Conservation (phyloP, 2,797 vertebrate species). For the Paedocypris micromegethes region DNA sequence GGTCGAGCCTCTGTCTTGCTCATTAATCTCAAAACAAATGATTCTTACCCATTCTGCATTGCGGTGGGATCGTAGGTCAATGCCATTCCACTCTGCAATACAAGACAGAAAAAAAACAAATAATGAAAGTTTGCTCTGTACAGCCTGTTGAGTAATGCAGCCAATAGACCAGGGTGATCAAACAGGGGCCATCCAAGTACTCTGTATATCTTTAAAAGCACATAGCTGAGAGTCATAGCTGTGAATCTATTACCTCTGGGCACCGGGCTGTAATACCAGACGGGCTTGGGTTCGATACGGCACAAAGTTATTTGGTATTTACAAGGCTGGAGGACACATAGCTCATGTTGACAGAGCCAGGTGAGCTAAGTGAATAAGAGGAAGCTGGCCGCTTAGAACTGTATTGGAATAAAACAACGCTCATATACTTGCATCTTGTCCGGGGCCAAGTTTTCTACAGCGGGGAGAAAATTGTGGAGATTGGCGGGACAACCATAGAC, state of each 20-base stretch:
- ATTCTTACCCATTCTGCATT: constrained; percentile 95
- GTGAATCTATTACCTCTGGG: constrained; percentile 44
- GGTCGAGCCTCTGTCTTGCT: too few species aligned
- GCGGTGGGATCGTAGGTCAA: constrained; percentile 92
- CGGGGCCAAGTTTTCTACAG: constrained; percentile 33
- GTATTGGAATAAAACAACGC: constrained; percentile 40
- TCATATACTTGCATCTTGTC: constrained; percentile 38
- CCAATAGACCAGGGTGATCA: constrained; percentile 38
- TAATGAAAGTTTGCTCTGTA: constrained; percentile 10
- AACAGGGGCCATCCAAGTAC: constrained; percentile 29
- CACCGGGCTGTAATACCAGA: constrained; percentile 30
- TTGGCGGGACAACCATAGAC: constrained; percentile 31
- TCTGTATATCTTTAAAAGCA: constrained; percentile 46
- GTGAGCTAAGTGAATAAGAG: constrained; percentile 42
- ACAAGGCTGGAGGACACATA: constrained; percentile 45
- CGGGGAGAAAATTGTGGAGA: constrained; percentile 26
- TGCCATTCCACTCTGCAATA: constrained; percentile 87
- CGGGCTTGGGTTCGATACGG: constrained; percentile 31
- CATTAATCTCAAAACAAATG: neutral
- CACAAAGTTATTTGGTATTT: constrained; percentile 51
- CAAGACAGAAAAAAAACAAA: constrained; percentile 20
- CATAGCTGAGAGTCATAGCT: constrained; percentile 38
- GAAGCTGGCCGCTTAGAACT: constrained; percentile 29
- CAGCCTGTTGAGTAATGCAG: constrained; percentile 43
- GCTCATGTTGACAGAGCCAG: constrained; percentile 46